A percentile compares a stretch with the other conserved stretches of the same genome.
Evolutionary conservation across 2,113 vertebrate genomes (phyloP).

Genomic region (Antechinus stuartii): DNA sequence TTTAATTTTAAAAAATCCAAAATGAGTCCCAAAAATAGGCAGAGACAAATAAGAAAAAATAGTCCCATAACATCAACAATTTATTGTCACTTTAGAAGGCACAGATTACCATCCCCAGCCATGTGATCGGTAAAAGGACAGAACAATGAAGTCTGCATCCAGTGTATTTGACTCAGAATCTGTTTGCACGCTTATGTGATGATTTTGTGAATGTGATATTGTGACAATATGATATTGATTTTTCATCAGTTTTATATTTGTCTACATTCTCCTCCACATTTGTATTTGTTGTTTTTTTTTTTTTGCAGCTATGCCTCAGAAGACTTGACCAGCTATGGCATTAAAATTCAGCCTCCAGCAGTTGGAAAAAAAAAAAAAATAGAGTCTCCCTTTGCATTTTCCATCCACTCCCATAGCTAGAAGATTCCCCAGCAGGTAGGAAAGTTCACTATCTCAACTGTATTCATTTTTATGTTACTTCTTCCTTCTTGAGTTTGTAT

Average conservation of each 20-base stretch:
- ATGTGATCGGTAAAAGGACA: background rate
- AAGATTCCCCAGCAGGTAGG: background rate
- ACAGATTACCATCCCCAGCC: background rate
- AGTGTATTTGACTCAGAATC: background rate
- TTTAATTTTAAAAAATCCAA: background rate
- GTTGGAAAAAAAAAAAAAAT: background rate
- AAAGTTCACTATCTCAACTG: background rate
- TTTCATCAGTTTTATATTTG: background rate
- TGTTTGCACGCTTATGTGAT: background rate
- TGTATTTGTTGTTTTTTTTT: no score
- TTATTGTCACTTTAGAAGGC: background rate
- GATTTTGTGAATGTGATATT: no score
- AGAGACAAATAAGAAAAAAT: background rate
- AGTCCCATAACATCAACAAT: background rate
- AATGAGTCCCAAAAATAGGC: background rate
- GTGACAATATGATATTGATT: background rate
- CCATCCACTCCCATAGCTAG: background rate
- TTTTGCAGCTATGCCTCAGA: no score
- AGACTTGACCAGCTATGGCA: background rate
- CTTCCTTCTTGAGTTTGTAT: background rate
- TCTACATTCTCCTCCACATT: no score
- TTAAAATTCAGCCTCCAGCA: background rate
- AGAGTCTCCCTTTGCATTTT: background rate
- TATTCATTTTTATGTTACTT: background rate
- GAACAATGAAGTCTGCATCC: background rate